phyloP scores from a whole-genome alignment of 2,797 vertebrate species.

The Halcyon badia region DNA sequence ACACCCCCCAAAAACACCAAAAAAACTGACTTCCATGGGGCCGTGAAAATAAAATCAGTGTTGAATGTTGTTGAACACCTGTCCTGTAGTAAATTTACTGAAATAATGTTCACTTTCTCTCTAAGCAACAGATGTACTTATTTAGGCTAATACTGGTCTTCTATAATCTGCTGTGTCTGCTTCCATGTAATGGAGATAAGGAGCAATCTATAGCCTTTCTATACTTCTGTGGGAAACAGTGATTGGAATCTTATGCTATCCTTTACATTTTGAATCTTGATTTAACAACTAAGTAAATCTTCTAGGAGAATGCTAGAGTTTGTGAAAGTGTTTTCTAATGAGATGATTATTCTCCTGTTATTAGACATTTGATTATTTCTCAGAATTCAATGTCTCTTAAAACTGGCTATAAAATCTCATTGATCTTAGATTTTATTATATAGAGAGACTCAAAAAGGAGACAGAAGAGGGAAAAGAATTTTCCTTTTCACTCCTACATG shows the following conservation, averaged over 20 bases:
- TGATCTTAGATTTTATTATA: not conserved
- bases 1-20: too few relatives aligned
- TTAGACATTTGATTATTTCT: not conserved
- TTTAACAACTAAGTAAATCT: not conserved
- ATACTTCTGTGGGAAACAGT: not conserved
- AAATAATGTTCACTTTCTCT: not conserved
- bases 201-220: not conserved
- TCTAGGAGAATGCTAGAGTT: not conserved
- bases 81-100: not conserved
- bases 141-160: not conserved
- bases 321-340: not conserved
- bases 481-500: not conserved
- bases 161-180: not conserved
- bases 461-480: not conserved
- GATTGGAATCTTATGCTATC: not conserved
- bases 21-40: not conserved
- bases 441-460: not conserved
- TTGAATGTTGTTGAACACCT: not conserved
- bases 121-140: not conserved
- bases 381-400: not conserved
- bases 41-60: not conserved
- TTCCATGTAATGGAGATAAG: not conserved
- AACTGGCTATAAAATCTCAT: not conserved
- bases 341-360: not conserved
- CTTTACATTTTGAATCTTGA: not conserved